Evolutionary conservation across 2,888 invertebrate species (phyloP).

Genomic region (Hemistola chrysoprasaria): DNA sequence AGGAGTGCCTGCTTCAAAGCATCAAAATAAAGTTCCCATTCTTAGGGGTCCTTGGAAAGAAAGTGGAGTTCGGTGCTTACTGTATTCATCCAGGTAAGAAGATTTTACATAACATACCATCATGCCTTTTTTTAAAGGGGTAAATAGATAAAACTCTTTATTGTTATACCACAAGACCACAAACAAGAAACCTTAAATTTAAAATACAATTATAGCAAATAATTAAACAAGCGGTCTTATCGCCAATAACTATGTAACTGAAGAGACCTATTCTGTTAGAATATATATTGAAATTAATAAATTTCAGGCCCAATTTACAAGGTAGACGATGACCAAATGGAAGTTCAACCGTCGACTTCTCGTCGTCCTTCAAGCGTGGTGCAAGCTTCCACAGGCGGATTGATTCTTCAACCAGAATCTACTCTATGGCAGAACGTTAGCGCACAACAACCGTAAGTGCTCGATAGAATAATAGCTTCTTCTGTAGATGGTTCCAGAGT

Average conservation of each 20-base stretch:
- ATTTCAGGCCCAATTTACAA: constrained; percentile 62
- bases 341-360: constrained; percentile 36
- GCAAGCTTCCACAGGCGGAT: constrained; percentile 56
- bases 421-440: constrained; percentile 24
- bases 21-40: constrained; percentile 81
- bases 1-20: constrained; percentile 80
- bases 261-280: no score
- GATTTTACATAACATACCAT: no score
- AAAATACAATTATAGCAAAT: no score
- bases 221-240: no score
- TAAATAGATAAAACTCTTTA: no score
- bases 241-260: no score
- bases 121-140: no score
- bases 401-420: constrained; percentile 43
- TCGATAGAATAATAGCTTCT: no score
- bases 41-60: constrained; percentile 79
- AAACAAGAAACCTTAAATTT: no score
- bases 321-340: constrained; percentile 27
- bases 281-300: no score
- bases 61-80: constrained; percentile 80
- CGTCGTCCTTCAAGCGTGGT: constrained; percentile 59
- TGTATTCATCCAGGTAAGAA: constrained; percentile 75
- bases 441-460: constrained; percentile 38
- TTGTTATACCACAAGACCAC: no score
- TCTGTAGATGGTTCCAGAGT: no score